Base-by-base conservation (phyloP, 2,888 invertebrate species). In the Bugula neritina region DNA sequence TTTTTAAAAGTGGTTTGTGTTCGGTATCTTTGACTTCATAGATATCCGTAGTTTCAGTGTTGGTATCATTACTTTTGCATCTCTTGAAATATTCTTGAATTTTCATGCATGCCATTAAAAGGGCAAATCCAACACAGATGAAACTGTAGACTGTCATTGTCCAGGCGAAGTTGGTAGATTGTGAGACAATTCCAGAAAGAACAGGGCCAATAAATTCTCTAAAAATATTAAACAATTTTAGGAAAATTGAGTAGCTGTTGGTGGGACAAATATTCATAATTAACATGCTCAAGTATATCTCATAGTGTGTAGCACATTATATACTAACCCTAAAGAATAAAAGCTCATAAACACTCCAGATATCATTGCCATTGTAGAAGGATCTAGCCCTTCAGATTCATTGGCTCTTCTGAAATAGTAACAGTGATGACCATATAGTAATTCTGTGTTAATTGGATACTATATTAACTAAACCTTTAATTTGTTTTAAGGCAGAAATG, bases 121-220 rank as follows among this genome's bases (percentile, higher is more conserved):
- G 25, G 10, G 31, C 27, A 34, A 3, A 13, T 13, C 31, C 63
- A 2, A 63, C 27, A 34, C 29, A 63, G 2, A 13, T 27, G 31
- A 63, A 25, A 17, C 31, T 31, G 27, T 63, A 63, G n/a, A 25
- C 21, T 5, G 63, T 63, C 63, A 63, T 63, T 63, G 63, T 63
- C 34, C 29, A 63, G 27, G 31, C 63, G 31, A 63, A 63, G 27
- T 27, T 63, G 5, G 25, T 27, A 63, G 27, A 31, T 5, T 27
- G 3, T 29, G 31, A 13, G 10, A 63, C 31, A 1, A 63, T 63
- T 5, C 63, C 63, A 29, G 63, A 63, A 34, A 63, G 31, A 10
- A 27, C 31, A 2, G 63, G 63, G 10, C 29, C 63, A 63, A 63
- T 10, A 31, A 63, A 63, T 13, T 63, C 63, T 13, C 63, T 63